A percentile compares a stretch with the other conserved stretches of the same genome.
These are phyloP conservation scores for Ctenomys sociabilis DNA, from an alignment of 2,113 vertebrate species.

Conservation along the genomic window DNA sequence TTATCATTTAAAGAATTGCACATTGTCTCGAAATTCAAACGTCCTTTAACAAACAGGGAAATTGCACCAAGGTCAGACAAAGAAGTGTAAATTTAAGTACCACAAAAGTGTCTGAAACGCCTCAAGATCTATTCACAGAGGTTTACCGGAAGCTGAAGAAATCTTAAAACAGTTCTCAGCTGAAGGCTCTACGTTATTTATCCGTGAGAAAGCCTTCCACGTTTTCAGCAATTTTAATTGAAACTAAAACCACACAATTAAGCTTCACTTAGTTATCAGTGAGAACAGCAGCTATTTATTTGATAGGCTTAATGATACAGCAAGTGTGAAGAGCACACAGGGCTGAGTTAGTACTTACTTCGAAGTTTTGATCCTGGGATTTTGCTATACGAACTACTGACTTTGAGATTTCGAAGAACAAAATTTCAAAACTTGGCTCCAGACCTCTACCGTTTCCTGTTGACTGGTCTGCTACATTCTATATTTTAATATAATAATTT, in stretches of 20 bases:
- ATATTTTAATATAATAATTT: constrained; percentile 33
- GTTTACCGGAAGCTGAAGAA: constrained; percentile 52
- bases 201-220: constrained; percentile 68
- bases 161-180: constrained; percentile 66
- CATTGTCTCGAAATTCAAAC: constrained; percentile 66
- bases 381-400: constrained; percentile 61
- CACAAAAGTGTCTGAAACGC: constrained; percentile 58
- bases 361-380: constrained; percentile 71
- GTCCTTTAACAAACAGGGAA: constrained; percentile 56
- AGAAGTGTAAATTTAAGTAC: constrained; percentile 56
- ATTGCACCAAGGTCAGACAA: constrained; percentile 65
- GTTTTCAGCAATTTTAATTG: constrained; percentile 79
- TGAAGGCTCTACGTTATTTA: constrained; percentile 68
- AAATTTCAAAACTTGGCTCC: constrained; percentile 61
- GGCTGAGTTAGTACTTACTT: constrained; percentile 71
- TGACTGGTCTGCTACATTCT: background rate
- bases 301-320: constrained; percentile 78
- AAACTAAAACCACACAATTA: constrained; percentile 74
- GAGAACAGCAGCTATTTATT: constrained; percentile 75
- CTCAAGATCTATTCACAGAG: constrained; percentile 70
- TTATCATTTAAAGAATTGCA: constrained; percentile 30
- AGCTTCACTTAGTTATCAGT: constrained; percentile 74
- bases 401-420: constrained; percentile 66
- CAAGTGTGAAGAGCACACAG: constrained; percentile 65
- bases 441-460: constrained; percentile 43